These are phyloP conservation scores for Phoebastria nigripes DNA, from an alignment of 2,797 vertebrate genomes.

Conservation along the genomic window DNA sequence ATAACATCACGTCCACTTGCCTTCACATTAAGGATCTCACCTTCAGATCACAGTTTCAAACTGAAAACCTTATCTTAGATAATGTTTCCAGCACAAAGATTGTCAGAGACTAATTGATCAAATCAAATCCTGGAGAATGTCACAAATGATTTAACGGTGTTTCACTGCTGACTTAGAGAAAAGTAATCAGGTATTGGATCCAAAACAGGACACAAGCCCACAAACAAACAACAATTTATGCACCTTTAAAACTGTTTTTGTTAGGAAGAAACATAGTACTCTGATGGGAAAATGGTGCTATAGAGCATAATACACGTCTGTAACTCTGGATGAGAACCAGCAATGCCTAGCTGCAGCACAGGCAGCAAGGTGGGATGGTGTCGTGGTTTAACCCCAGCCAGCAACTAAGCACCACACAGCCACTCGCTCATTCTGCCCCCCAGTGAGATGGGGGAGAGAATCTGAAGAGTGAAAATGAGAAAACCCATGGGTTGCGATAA, in stretches of 20 bases:
- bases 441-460: neutral
- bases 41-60: neutral
- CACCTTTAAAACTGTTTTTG: neutral
- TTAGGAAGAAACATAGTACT: neutral
- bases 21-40: neutral
- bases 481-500: neutral
- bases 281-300: neutral
- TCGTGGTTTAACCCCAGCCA: neutral
- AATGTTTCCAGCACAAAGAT: neutral
- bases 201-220: neutral
- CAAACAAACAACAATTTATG: neutral
- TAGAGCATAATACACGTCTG: neutral
- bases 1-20: neutral
- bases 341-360: neutral
- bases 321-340: neutral
- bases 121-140: neutral
- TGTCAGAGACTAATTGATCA: neutral
- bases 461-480: neutral
- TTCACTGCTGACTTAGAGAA: neutral
- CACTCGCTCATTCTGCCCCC: rapidly evolving
- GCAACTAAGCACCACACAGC: neutral
- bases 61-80: neutral
- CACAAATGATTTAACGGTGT: neutral
- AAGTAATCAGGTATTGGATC: neutral
- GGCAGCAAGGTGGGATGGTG: neutral